Evolutionary conservation across 2,888 invertebrate genomes (phyloP).

Genomic region (Macrophya annulata): DNA sequence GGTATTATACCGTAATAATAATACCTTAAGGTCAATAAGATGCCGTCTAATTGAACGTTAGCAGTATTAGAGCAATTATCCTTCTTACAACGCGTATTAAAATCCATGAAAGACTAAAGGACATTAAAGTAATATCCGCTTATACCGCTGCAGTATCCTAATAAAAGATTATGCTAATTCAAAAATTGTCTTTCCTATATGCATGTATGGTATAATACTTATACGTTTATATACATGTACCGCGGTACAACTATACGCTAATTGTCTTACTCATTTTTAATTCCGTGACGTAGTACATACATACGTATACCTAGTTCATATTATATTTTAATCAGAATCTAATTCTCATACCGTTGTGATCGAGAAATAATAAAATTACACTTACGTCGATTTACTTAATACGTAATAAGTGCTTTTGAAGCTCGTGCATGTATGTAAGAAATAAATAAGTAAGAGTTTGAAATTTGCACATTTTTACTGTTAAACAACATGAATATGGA

Average conservation of each 20-base stretch:
- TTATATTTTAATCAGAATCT: not conserved
- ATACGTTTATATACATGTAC: too few species aligned
- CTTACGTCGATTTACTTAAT: too few species aligned
- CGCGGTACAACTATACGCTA: not conserved
- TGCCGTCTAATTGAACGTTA: slow-evolving; percentile 77
- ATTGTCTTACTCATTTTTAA: not conserved
- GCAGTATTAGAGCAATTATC: slow-evolving; percentile 76
- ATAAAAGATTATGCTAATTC: slow-evolving; percentile 47
- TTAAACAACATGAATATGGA: slow-evolving; percentile 74
- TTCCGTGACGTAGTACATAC: not conserved
- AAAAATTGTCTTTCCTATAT: slow-evolving; percentile 36
- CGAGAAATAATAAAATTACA: not conserved
- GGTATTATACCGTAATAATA: slow-evolving; percentile 48
- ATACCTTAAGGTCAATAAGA: slow-evolving; percentile 76
- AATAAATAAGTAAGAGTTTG: not conserved
- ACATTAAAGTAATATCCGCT: slow-evolving; percentile 52
- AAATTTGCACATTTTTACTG: slow-evolving; percentile 63
- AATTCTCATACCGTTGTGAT: not conserved
- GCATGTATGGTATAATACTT: not conserved
- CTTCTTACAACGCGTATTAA: slow-evolving; percentile 66
- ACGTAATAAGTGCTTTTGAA: not conserved
- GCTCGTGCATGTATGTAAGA: not conserved
- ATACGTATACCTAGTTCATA: not conserved
- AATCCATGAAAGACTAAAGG: slow-evolving; percentile 65
- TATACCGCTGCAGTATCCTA: slow-evolving; percentile 12